These are phyloP conservation scores for Prolemur simus DNA, from an alignment of 2,113 vertebrate genomes.

Conservation along the genomic window DNA sequence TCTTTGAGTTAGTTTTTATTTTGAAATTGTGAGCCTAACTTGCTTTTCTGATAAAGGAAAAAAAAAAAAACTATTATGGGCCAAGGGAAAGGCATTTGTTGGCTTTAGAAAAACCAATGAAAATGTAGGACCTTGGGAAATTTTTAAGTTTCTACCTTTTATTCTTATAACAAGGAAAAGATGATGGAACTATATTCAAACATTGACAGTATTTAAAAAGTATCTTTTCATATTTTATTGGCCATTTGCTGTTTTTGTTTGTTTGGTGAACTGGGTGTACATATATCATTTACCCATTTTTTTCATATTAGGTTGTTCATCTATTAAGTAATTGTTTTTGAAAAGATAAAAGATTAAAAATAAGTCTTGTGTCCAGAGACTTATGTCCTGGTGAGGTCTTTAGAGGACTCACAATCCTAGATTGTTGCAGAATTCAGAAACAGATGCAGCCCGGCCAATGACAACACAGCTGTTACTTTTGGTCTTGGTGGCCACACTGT, in stretches of 20 bases:
- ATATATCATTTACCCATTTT: not conserved
- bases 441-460: not conserved
- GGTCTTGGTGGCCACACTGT: not conserved
- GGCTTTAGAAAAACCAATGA: not conserved
- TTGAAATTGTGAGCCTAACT: not conserved
- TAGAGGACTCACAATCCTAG: not conserved
- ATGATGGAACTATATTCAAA: not conserved
- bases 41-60: not conserved
- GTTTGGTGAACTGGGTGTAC: not conserved
- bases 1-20: not conserved
- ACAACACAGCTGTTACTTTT: no score
- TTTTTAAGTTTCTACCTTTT: not conserved
- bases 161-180: slow-evolving; percentile 3
- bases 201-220: not conserved
- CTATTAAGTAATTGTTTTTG: not conserved
- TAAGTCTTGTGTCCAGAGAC: not conserved
- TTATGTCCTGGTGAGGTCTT: not conserved
- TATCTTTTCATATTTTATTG: not conserved
- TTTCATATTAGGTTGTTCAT: not conserved
- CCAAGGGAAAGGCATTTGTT: not conserved
- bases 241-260: not conserved
- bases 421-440: not conserved
- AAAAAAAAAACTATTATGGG: not conserved
- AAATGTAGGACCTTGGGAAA: not conserved
- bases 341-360: not conserved